Conservation (phyloP, 2,797 vertebrate species). For the Myiotriccus ornatus region DNA sequence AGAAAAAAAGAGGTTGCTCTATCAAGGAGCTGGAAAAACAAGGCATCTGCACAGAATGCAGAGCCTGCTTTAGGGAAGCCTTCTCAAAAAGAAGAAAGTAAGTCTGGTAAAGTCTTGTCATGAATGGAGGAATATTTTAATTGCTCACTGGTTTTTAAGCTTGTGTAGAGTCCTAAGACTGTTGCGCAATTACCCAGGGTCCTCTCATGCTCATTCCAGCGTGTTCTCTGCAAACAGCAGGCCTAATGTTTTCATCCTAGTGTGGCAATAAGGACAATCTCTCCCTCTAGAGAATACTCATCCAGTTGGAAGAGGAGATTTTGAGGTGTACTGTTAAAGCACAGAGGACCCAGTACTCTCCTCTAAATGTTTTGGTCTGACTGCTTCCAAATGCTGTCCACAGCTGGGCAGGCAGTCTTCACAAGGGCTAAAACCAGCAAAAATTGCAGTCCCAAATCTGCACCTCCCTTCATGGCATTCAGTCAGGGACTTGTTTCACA, state of each 20-base stretch:
- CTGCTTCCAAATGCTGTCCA: neutral
- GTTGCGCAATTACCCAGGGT: neutral
- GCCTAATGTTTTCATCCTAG: neutral
- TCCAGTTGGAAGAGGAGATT: neutral
- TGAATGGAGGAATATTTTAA: neutral
- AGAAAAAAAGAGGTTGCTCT: neutral
- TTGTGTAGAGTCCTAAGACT: neutral
- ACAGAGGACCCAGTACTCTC: neutral
- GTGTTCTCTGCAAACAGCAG: neutral
- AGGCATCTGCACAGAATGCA: neutral
- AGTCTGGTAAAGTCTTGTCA: neutral
- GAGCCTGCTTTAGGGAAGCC: neutral
- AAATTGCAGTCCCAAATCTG: neutral
- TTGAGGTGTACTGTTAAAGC: neutral
- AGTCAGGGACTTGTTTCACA: neutral
- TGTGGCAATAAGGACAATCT: neutral
- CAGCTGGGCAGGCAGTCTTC: fast-evolving
- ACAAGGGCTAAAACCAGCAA: neutral
- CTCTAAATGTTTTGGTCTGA: neutral
- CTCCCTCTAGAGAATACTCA: neutral
- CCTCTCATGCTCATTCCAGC: neutral
- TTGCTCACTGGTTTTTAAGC: neutral
- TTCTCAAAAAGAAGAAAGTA: neutral
- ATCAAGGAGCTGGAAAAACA: neutral
- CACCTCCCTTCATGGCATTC: neutral